Conservation (phyloP, 2,888 invertebrate genomes). For the Crossocerus cetratus region DNA sequence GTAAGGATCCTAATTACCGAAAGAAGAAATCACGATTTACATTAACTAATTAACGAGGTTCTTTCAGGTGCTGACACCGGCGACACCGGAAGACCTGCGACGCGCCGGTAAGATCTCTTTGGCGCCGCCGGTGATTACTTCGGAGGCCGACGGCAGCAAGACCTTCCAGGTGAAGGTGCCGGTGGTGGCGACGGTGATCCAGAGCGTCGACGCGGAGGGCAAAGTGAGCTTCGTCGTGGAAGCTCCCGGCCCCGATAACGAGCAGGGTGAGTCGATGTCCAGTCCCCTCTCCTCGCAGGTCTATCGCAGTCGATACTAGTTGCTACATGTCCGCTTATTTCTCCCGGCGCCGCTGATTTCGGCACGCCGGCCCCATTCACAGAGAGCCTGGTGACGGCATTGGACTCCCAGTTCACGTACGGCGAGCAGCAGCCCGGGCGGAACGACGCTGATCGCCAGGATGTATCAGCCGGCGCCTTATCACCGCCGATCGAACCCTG, state of each 20-base stretch:
- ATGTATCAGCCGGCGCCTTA: slow-evolving; percentile 24
- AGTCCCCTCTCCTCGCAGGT: not conserved
- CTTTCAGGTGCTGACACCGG: slow-evolving; percentile 83
- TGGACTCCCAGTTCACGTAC: slow-evolving; percentile 62
- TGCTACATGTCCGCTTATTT: not conserved
- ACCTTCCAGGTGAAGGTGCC: slow-evolving; percentile 81
- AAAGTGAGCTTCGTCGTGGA: slow-evolving; percentile 79
- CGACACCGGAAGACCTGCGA: slow-evolving; percentile 84
- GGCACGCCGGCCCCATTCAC: slow-evolving; percentile 10
- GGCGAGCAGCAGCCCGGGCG: slow-evolving; percentile 29
- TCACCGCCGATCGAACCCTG: slow-evolving; percentile 66
- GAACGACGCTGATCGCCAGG: slow-evolving; percentile 43
- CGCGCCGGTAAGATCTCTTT: slow-evolving; percentile 81
- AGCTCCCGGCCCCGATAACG: slow-evolving; percentile 76
- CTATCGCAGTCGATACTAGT: not conserved
- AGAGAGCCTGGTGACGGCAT: slow-evolving; percentile 60
- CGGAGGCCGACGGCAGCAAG: slow-evolving; percentile 72
- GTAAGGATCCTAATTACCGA: slow-evolving; percentile 61
- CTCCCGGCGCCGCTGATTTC: not conserved
- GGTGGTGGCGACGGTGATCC: slow-evolving; percentile 81
- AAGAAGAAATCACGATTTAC: not conserved
- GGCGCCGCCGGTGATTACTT: slow-evolving; percentile 59
- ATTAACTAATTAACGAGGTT: not conserved
- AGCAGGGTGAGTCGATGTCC: slow-evolving; percentile 63
- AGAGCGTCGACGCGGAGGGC: slow-evolving; percentile 78